phyloP scores from a whole-genome alignment of 2,113 vertebrate species.

The Eurypyga helias region DNA sequence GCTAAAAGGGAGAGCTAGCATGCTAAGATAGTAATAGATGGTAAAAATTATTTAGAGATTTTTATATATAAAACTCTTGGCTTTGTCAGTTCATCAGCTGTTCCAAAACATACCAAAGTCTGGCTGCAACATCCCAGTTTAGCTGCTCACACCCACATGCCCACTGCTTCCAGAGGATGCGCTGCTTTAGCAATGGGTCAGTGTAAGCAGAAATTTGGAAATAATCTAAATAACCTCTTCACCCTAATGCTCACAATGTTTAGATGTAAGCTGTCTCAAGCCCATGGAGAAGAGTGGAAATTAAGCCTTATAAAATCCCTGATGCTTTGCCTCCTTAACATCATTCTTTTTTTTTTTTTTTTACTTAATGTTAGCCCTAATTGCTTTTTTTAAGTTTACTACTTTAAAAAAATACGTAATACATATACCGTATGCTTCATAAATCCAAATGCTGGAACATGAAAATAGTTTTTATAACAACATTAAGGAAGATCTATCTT shows the following conservation, averaged over 20 bases:
- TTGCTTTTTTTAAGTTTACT: not conserved
- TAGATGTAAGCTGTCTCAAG: not conserved
- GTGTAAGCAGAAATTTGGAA: not conserved
- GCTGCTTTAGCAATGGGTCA: not conserved
- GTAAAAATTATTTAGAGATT: not conserved
- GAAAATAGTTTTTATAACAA: not conserved
- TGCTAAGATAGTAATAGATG: not conserved
- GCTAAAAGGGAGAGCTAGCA: not conserved
- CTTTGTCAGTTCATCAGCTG: not conserved
- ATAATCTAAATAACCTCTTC: not conserved
- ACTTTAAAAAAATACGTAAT: not conserved
- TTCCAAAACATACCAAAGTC: not conserved
- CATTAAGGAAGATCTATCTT: constrained; percentile 22
- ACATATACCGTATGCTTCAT: not conserved
- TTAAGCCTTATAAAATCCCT: not conserved
- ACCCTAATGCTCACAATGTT: not conserved
- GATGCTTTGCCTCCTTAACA: not conserved
- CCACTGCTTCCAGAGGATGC: not conserved
- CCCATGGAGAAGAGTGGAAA: not conserved
- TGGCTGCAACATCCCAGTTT: not conserved
- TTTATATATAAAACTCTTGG: not conserved
- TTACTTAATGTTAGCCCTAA: not conserved
- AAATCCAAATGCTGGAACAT: constrained; percentile 21
- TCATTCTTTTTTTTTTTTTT: not conserved
- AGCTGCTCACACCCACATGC: not conserved